These are phyloP conservation scores for Accipiter cooperii DNA, from an alignment of 2,113 vertebrate species.

Conservation along the genomic window DNA sequence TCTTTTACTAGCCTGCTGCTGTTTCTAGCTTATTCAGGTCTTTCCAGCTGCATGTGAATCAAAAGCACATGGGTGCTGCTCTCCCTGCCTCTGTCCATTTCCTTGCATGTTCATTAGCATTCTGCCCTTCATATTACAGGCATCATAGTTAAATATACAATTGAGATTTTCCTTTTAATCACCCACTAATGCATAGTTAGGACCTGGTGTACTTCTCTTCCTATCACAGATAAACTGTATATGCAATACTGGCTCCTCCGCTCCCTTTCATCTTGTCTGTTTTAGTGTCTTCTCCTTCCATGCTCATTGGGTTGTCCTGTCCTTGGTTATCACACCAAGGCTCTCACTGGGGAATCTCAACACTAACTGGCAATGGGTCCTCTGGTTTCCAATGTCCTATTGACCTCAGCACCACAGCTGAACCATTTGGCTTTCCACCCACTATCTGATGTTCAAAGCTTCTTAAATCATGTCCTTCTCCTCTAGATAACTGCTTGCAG, in stretches of 20 bases:
- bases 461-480: not conserved
- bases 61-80: not conserved
- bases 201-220: not conserved
- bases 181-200: not conserved
- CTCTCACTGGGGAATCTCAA: not conserved
- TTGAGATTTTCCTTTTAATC: not conserved
- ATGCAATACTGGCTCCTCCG: not conserved
- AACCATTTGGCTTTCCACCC: not conserved
- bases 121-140: not conserved
- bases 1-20: not conserved
- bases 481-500: not conserved
- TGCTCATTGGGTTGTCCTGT: not conserved
- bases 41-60: not conserved
- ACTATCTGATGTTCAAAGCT: not conserved
- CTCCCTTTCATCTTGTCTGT: not conserved
- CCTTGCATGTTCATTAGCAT: not conserved
- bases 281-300: not conserved
- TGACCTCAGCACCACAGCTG: not conserved
- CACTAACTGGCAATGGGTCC: not conserved
- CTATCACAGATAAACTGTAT: not conserved
- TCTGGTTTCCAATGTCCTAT: not conserved
- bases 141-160: not conserved
- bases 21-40: not conserved
- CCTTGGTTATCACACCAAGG: not conserved
- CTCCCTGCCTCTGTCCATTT: not conserved